Percentiles rank a stretch among this genome's conserved stretches.
These are phyloP conservation scores for Amphipoea oculea DNA, from an alignment of 2,888 invertebrate genomes.

Conservation along the genomic window DNA sequence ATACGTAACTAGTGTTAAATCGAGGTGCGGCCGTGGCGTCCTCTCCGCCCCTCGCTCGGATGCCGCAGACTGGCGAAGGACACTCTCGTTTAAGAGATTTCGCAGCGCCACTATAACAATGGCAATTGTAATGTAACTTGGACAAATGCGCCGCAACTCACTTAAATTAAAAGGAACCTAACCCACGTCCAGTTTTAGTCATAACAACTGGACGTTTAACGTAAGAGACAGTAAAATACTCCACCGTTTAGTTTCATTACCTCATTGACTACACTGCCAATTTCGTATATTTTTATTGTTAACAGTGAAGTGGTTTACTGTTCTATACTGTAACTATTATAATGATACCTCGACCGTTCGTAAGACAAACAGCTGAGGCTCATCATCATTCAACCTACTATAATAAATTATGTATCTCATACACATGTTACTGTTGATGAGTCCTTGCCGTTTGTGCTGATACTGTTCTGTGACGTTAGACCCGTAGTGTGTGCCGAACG, in stretches of 20 bases:
- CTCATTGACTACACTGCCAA: constrained; percentile 68
- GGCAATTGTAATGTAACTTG: constrained; percentile 33
- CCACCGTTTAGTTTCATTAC: constrained; percentile 58
- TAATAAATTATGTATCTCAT: constrained; percentile 55
- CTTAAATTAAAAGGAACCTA: constrained; percentile 27
- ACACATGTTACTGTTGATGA: constrained; percentile 53
- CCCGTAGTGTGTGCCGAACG: constrained; percentile 57
- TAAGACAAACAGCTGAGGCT: constrained; percentile 48
- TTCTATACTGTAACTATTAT: constrained; percentile 49
- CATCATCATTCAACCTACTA: constrained; percentile 47
- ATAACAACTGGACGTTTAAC: constrained; percentile 19
- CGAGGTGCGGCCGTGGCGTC: constrained; percentile 58
- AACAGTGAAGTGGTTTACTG: constrained; percentile 60
- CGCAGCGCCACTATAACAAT: constrained; percentile 6
- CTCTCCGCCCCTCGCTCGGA: constrained; percentile 30
- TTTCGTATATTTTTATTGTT: constrained; percentile 56
- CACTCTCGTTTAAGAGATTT: constrained; percentile 24
- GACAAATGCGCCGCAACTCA: constrained; percentile 25
- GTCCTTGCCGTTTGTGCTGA: constrained; percentile 52
- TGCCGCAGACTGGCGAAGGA: constrained; percentile 38
- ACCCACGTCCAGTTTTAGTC: constrained; percentile 5
- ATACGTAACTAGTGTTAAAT: constrained; percentile 88
- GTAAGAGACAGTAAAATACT: constrained; percentile 57
- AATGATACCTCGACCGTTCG: constrained; percentile 29
- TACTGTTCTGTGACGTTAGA: constrained; percentile 47